Base-by-base conservation (phyloP, 2,113 vertebrate species). In the Nycticryphes semicollaris region DNA sequence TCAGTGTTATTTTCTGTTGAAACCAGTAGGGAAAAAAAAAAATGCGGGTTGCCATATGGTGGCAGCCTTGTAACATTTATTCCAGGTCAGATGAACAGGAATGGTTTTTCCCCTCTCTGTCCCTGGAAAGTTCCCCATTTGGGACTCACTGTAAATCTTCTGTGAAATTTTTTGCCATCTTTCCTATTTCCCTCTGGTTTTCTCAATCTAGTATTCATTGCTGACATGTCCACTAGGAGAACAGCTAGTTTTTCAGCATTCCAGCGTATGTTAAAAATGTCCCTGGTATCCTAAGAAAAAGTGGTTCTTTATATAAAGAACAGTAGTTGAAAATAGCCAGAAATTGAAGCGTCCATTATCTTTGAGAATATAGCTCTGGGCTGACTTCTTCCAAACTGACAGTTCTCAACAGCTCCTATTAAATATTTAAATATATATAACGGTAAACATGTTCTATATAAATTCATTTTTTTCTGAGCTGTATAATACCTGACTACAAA, bases 21-120 rank as follows among this genome's bases (percentile, higher is more conserved):
- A 74, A 75, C 35, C 5, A 31, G 6, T 22, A 45, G 30, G 30
- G 28, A 57, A 68, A 39, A 17, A 66, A 72, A 51, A 78, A 39
- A 39, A 39, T 10, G 2, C 23, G 63, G 5, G 0, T 50, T 76
- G 43, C 79, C 97, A 59, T 96, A 84, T 86, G 97, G 96, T 95
- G 97, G 97, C 97, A 97, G 96, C 88, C 87, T 94, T 87, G 94
- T 54, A 87, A 80, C 90, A 43, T 87, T 94, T 93, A 96, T 93
- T 87, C 35, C 72, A 66, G 69, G 43, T 91, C 75, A 88, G 30
- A 77, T 16, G 27, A 76, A 24, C 1, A 0, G 7, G 37, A 76
- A 56, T 50, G 21, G 3, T 43, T 94, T 92, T 63, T 12, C 11
- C 14, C 14, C 14, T 68, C 14, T 68, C 3, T 70, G 25, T 94